Evolutionary conservation across 2,113 vertebrate species (phyloP).

Genomic region (Archocentrus centrarchus): DNA sequence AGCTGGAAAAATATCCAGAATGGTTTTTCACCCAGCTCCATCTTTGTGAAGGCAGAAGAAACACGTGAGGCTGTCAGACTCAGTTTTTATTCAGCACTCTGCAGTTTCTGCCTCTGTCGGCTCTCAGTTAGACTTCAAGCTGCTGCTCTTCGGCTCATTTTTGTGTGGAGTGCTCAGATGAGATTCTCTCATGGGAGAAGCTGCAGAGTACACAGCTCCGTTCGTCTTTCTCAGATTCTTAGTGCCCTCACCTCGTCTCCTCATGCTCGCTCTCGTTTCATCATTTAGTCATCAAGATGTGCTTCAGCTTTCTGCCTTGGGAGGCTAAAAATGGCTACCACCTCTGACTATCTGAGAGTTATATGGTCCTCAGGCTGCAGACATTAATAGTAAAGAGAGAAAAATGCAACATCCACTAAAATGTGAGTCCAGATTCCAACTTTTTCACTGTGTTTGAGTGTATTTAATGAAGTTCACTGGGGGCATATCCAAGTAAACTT

Average conservation of each 20-base stretch:
- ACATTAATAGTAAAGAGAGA: not conserved
- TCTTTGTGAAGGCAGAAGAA: not conserved
- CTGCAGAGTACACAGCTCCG: slow-evolving; percentile 40
- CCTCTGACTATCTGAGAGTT: slow-evolving; percentile 42
- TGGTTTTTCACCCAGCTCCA: not conserved
- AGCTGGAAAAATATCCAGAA: not conserved
- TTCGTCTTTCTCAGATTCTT: not conserved
- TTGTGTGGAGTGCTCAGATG: slow-evolving; percentile 5
- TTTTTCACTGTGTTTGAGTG: not conserved
- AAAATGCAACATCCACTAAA: not conserved
- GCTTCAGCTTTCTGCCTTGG: slow-evolving; percentile 33
- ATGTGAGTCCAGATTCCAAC: not conserved
- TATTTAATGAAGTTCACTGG: not conserved
- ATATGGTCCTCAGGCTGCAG: not conserved
- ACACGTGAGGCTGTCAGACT: slow-evolving; percentile 19
- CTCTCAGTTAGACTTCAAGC: not conserved
- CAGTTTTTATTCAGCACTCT: not conserved
- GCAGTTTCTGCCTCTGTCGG: not conserved
- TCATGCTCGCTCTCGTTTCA: slow-evolving; percentile 39
- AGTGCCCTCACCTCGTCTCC: not conserved
- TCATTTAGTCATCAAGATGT: slow-evolving; percentile 58
- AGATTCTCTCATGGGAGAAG: slow-evolving; percentile 23
- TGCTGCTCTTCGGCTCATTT: slow-evolving; percentile 5
- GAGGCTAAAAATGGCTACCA: slow-evolving; percentile 58
- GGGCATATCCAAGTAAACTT: not conserved